Percentiles rank a stretch among this genome's conserved stretches.
Conservation (phyloP, 2,888 invertebrate genomes). For the Drosophila macrothrix region DNA sequence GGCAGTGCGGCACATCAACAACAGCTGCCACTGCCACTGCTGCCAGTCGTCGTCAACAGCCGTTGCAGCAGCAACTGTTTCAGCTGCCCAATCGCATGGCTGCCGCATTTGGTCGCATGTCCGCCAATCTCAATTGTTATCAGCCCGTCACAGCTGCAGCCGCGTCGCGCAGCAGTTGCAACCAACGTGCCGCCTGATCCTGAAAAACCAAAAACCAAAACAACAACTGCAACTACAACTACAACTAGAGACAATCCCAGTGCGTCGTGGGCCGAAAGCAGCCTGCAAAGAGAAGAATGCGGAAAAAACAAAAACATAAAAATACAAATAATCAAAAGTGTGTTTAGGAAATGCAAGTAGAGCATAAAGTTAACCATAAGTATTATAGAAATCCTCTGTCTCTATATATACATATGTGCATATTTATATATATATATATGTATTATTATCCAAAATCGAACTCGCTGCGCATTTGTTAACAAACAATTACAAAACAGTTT, state of each 20-base stretch:
- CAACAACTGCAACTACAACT: constrained; percentile 8
- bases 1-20: constrained; percentile 23
- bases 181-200: constrained; percentile 34
- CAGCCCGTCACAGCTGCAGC: constrained; percentile 39
- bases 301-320: constrained; percentile 22
- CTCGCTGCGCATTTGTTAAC: constrained; percentile 47
- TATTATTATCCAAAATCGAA: constrained; percentile 29
- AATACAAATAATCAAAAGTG: constrained; percentile 12
- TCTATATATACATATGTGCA: constrained; percentile 9
- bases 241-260: constrained; percentile 74
- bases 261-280: constrained; percentile 53
- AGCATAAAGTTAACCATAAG: constrained; percentile 55
- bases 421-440: constrained; percentile 31
- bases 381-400: constrained; percentile 51
- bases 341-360: constrained; percentile 34
- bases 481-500: constrained; percentile 32
- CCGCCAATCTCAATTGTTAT: constrained; percentile 78
- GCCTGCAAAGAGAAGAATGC: constrained; percentile 19
- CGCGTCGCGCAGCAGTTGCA: constrained; percentile 16
- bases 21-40: neutral
- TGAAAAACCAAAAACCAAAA: neutral
- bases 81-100: constrained; percentile 64
- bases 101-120: constrained; percentile 64
- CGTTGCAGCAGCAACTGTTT: constrained; percentile 61
- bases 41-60: constrained; percentile 12